These are phyloP conservation scores for Drosophila arizonae DNA, from an alignment of 1,140 invertebrate species.

Conservation along the genomic window DNA sequence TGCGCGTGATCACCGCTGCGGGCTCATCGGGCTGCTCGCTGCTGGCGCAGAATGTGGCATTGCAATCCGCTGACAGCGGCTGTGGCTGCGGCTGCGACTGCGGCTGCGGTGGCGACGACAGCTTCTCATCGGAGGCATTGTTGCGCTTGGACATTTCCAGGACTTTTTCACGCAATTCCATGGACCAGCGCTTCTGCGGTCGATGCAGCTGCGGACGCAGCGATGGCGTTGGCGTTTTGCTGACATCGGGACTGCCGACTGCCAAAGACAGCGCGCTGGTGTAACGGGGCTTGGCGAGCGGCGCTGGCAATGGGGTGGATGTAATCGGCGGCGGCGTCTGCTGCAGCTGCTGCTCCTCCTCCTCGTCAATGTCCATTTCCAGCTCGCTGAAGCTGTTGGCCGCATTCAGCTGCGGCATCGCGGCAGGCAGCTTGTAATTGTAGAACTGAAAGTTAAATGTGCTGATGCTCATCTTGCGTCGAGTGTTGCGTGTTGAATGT, in stretches of 20 bases:
- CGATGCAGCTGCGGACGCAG: slow-evolving; percentile 65
- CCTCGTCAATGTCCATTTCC: slow-evolving; percentile 77
- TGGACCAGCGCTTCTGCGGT: slow-evolving; percentile 66
- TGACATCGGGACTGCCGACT: slow-evolving; percentile 28
- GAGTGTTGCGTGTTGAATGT: slow-evolving; percentile 32
- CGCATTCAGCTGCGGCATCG: slow-evolving; percentile 17
- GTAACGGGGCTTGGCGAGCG: slow-evolving; percentile 43
- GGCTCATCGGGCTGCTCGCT: neutral
- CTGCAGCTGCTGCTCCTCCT: slow-evolving; percentile 47
- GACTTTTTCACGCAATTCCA: slow-evolving; percentile 70
- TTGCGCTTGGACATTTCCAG: slow-evolving; percentile 74
- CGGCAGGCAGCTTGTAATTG: slow-evolving; percentile 63
- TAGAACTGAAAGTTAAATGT: slow-evolving; percentile 76
- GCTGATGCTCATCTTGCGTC: slow-evolving; percentile 68
- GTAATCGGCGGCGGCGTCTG: slow-evolving; percentile 40
- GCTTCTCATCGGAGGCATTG: slow-evolving; percentile 50
- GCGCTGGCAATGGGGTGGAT: slow-evolving; percentile 43
- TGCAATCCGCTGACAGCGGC: slow-evolving; percentile 8
- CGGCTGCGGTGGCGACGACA: neutral
- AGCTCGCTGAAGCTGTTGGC: slow-evolving; percentile 61
- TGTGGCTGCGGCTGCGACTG: slow-evolving; percentile 23
- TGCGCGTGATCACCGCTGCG: slow-evolving; percentile 23
- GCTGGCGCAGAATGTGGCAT: slow-evolving; percentile 4
- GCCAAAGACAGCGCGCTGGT: slow-evolving; percentile 50
- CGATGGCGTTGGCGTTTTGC: slow-evolving; percentile 10